Evolutionary conservation across 2,888 invertebrate genomes (phyloP).

Genomic region (Romanomermis culicivorax): DNA sequence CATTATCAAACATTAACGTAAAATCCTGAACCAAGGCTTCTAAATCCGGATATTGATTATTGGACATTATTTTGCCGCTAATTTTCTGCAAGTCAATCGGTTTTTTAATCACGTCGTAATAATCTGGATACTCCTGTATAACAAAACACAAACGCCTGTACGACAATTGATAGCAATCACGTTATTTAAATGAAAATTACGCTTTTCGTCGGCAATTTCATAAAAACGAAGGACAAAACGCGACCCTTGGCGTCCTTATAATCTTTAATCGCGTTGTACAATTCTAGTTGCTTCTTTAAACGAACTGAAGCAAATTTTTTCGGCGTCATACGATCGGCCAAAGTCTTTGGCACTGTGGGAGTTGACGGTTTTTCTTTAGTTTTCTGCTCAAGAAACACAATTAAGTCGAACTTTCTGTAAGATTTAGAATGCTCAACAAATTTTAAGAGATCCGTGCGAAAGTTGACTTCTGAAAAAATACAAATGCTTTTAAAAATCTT

Average conservation of each 20-base stretch:
- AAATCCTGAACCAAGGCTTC: constrained; percentile 20
- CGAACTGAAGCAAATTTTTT: constrained; percentile 29
- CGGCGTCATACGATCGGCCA: no score
- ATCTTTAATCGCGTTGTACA: constrained; percentile 72
- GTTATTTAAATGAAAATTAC: no score
- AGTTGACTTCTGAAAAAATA: no score
- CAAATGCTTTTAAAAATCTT: no score
- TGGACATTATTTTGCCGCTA: constrained; percentile 47
- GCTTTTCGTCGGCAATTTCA: constrained; percentile 72
- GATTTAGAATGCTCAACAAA: no score
- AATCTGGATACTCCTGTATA: constrained; percentile 67
- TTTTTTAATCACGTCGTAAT: constrained; percentile 83
- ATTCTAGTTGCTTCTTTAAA: constrained; percentile 54
- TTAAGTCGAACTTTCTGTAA: no score
- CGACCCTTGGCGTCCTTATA: constrained; percentile 62
- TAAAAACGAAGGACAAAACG: constrained; percentile 78
- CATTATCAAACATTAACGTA: constrained; percentile 77
- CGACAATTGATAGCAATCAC: no score
- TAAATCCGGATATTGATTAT: not conserved
- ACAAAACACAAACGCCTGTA: not conserved
- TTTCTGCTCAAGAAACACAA: no score
- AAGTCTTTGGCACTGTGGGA: no score
- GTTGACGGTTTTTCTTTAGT: no score
- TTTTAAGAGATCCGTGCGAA: no score
- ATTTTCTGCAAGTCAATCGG: constrained; percentile 92